A percentile compares a stretch with the other conserved stretches of the same genome.
Evolutionary conservation across 1,140 invertebrate species (phyloP).

Genomic region (Hyposmocoma kahamanoa): DNA sequence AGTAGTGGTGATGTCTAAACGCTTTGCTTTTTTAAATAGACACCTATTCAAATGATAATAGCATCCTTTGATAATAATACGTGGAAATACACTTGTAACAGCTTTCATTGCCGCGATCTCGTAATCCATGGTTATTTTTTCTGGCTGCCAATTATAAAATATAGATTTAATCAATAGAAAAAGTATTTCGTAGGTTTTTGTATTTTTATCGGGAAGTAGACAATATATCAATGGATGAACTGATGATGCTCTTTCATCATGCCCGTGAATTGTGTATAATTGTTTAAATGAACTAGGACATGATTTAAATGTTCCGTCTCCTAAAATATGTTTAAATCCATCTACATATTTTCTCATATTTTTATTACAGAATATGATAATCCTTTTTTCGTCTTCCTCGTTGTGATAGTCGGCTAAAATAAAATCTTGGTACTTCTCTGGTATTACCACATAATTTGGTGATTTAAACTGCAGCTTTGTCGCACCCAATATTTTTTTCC

Average conservation of each 20-base stretch:
- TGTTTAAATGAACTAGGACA: neutral
- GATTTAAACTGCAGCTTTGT: neutral
- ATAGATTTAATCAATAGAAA: neutral
- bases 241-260: neutral
- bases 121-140: neutral
- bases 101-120: neutral
- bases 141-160: neutral
- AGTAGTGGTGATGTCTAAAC: neutral
- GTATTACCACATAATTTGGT: neutral
- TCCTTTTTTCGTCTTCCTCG: neutral
- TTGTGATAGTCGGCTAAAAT: neutral
- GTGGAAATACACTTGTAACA: neutral
- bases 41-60: neutral
- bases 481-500: neutral
- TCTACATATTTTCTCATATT: neutral
- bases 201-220: neutral
- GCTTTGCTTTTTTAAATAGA: neutral
- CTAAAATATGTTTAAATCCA: neutral
- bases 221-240: neutral
- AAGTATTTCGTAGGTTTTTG: neutral
- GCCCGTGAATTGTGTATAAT: neutral
- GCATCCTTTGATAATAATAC: neutral
- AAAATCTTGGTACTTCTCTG: neutral
- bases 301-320: neutral
- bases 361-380: neutral